A percentile compares a stretch with the other conserved stretches of the same genome.
Evolutionary conservation across 2,888 invertebrate species (phyloP).

Genomic region (Melanotus villosus): DNA sequence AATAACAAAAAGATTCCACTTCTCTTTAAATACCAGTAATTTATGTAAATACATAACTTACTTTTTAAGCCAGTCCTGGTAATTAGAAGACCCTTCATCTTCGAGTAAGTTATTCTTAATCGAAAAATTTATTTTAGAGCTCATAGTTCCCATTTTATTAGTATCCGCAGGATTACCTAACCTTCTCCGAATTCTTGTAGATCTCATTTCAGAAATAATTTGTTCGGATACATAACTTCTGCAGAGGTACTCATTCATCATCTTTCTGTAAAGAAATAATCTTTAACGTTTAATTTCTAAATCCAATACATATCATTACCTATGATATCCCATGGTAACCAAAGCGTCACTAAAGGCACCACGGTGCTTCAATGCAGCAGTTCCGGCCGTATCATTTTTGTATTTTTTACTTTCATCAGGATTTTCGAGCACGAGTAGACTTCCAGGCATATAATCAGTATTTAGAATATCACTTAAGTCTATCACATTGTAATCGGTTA

Average conservation of each 20-base stretch:
- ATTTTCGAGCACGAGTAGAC: constrained; percentile 71
- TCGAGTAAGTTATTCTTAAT: constrained; percentile 72
- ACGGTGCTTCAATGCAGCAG: constrained; percentile 57
- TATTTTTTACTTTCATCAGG: constrained; percentile 55
- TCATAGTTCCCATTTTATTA: constrained; percentile 55
- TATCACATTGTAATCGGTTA: constrained; percentile 49
- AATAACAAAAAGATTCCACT: too few relatives aligned
- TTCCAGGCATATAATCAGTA: constrained; percentile 79
- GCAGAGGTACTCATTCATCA: constrained; percentile 86
- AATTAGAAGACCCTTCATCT: constrained; percentile 81
- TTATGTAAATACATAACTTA: constrained; percentile 68
- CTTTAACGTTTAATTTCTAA: background rate
- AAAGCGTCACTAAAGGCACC: constrained; percentile 77
- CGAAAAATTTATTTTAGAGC: constrained; percentile 52
- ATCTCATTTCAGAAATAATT: constrained; percentile 76
- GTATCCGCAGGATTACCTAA: constrained; percentile 65
- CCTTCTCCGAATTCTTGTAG: constrained; percentile 67
- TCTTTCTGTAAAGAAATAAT: constrained; percentile 70
- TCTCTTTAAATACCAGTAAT: too few relatives aligned
- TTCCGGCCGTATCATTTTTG: constrained; percentile 45
- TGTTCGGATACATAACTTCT: constrained; percentile 82
- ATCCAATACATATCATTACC: constrained; percentile 67
- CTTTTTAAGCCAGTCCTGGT: constrained; percentile 84
- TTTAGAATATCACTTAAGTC: constrained; percentile 79
- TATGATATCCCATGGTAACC: constrained; percentile 78